Percentiles rank a stretch among this genome's conserved stretches.
phyloP scores from a whole-genome alignment of 2,888 invertebrate species.

The Drosophila colorata region DNA sequence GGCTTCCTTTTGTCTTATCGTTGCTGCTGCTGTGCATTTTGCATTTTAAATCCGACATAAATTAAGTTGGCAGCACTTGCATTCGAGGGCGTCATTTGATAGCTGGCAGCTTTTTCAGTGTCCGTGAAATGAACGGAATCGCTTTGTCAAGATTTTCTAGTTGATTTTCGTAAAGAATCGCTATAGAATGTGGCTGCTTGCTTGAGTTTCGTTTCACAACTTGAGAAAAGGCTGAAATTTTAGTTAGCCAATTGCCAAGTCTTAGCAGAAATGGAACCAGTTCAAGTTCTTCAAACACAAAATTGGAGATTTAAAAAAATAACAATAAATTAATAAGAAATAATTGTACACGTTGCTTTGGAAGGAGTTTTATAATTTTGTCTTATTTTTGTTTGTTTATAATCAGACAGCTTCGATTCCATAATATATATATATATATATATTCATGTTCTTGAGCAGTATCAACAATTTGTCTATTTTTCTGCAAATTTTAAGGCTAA shows the following conservation, averaged over 20 bases:
- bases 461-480: too few relatives aligned
- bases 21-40: conserved; percentile 19
- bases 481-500: too few relatives aligned
- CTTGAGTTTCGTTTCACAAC: too few relatives aligned
- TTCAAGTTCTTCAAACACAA: not conserved
- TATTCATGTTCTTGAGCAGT: too few relatives aligned
- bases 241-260: not conserved
- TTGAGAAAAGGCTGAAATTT: too few relatives aligned
- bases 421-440: too few relatives aligned
- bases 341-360: too few relatives aligned
- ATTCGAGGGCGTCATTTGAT: conserved; percentile 25
- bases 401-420: too few relatives aligned
- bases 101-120: conserved; percentile 50
- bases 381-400: too few relatives aligned
- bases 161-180: conserved; percentile 48
- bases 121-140: conserved; percentile 50
- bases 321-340: too few relatives aligned
- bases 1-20: conserved; percentile 24
- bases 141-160: conserved; percentile 58
- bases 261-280: not conserved
- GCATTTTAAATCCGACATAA: conserved; percentile 65
- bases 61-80: conserved; percentile 70
- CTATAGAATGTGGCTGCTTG: not conserved
- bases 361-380: too few relatives aligned
- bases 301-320: too few relatives aligned